Conservation (phyloP, 2,797 vertebrate genomes). For the Nyctalus aviator region DNA sequence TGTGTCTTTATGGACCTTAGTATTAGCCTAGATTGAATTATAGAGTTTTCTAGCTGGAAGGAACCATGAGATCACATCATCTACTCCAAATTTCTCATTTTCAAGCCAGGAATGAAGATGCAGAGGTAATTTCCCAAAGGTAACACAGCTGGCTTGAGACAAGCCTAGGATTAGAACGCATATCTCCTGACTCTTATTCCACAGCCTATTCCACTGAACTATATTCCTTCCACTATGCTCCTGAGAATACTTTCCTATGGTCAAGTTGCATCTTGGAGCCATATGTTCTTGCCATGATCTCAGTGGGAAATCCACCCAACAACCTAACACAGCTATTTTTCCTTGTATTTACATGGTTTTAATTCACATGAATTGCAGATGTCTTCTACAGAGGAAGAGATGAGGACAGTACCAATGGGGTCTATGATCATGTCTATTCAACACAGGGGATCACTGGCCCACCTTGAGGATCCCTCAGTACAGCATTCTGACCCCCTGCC, state of each 20-base stretch:
- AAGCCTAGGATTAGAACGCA: conserved; percentile 71
- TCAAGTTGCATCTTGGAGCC: conserved; percentile 73
- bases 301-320: conserved; percentile 54
- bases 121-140: conserved; percentile 62
- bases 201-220: conserved; percentile 51
- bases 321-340: conserved; percentile 63
- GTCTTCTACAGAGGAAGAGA: neutral
- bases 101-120: conserved; percentile 62
- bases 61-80: conserved; percentile 71
- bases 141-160: conserved; percentile 66
- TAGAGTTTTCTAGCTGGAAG: conserved; percentile 79
- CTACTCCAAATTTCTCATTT: conserved; percentile 60
- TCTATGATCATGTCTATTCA: neutral
- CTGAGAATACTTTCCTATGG: conserved; percentile 70
- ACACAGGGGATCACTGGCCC: neutral
- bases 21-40: conserved; percentile 75
- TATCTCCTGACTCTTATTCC: conserved; percentile 69
- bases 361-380: conserved; percentile 32
- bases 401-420: neutral
- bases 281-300: conserved; percentile 59
- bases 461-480: neutral
- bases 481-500: neutral
- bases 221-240: conserved; percentile 44
- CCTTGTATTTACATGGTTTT: conserved; percentile 30
- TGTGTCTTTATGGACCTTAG: conserved; percentile 73